These are phyloP conservation scores for Callyntrura guangdongensis DNA, from an alignment of 2,888 invertebrate genomes.

Conservation along the genomic window DNA sequence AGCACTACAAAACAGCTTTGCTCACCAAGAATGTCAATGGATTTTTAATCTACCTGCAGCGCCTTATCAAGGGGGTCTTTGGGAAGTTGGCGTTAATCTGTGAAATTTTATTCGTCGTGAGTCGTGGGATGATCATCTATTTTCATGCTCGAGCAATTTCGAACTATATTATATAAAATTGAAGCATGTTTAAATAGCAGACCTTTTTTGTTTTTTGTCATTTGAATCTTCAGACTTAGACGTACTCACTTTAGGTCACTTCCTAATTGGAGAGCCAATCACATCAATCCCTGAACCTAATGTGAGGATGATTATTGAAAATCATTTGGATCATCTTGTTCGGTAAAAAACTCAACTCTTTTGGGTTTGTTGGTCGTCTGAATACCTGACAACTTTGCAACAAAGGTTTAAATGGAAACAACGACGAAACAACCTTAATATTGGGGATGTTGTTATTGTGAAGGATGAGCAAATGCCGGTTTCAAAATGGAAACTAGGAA, in stretches of 20 bases:
- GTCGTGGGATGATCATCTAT: conserved; percentile 83
- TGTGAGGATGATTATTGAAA: neutral
- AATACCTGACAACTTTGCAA: conserved; percentile 69
- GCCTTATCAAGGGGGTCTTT: conserved; percentile 85
- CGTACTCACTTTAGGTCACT: conserved; percentile 83
- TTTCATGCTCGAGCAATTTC: conserved; percentile 85
- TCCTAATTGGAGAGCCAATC: conserved; percentile 82
- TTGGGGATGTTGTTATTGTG: conserved; percentile 70
- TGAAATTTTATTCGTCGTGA: conserved; percentile 84
- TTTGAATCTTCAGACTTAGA: conserved; percentile 83
- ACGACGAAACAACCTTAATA: neutral
- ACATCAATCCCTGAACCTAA: conserved; percentile 68
- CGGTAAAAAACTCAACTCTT: too few relatives aligned
- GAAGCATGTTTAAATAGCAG: conserved; percentile 85
- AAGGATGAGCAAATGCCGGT: conserved; percentile 63
- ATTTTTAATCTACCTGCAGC: conserved; percentile 85
- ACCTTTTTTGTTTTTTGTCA: conserved; percentile 83
- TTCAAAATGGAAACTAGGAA: conserved; percentile 83
- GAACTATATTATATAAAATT: conserved; percentile 85
- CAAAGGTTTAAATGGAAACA: conserved; percentile 68
- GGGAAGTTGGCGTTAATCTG: conserved; percentile 85
- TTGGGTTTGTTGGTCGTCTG: conserved; percentile 66
- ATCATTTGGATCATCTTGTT: conserved; percentile 48
- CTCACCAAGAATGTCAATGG: too few relatives aligned
- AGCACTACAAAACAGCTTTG: too few relatives aligned